phyloP scores from a whole-genome alignment of 2,113 vertebrate genomes.

The Calypte anna region DNA sequence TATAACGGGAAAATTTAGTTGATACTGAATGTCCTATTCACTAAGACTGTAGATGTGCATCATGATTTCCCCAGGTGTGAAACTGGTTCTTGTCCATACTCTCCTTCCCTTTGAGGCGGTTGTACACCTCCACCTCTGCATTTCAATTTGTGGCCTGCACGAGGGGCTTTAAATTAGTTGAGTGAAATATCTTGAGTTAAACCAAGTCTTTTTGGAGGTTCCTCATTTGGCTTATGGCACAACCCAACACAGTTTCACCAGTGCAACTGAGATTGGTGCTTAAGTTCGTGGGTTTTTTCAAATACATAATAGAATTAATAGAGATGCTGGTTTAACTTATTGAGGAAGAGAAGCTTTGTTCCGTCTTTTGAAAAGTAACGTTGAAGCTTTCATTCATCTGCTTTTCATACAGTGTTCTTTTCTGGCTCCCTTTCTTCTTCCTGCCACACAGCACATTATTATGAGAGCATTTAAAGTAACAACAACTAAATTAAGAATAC shows the following conservation, averaged over 20 bases:
- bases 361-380: not conserved
- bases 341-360: not conserved
- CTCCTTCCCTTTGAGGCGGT: not conserved
- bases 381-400: conserved; percentile 46
- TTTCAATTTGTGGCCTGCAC: not conserved
- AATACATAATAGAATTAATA: not conserved
- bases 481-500: conserved; percentile 51
- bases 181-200: not conserved
- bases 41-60: not conserved
- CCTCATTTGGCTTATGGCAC: not conserved
- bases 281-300: not conserved
- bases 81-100: not conserved
- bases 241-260: not conserved
- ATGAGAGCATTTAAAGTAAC: conserved; percentile 46
- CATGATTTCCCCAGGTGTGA: not conserved
- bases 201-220: not conserved
- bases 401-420: conserved; percentile 55
- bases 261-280: not conserved
- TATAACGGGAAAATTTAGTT: not conserved
- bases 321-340: not conserved
- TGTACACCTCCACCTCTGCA: not conserved
- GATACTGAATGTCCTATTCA: not conserved
- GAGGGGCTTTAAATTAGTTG: not conserved
- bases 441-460: conserved; percentile 34
- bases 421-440: conserved; percentile 20